Conservation (phyloP, 1,140 invertebrate species). For the Drosophila eugracilis region DNA sequence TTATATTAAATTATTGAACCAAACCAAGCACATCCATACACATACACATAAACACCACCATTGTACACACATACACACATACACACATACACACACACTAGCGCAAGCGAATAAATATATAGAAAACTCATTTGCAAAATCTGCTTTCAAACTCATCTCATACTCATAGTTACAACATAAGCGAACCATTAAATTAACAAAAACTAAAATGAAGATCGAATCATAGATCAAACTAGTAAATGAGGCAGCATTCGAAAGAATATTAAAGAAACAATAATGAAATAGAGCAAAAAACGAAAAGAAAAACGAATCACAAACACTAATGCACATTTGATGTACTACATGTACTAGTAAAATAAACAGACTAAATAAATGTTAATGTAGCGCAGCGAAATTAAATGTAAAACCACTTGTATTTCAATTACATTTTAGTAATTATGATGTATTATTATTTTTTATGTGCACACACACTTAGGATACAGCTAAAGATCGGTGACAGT, state of each 20-base stretch:
- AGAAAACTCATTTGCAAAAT: slow-evolving; percentile 74
- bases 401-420: slow-evolving; percentile 67
- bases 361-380: slow-evolving; percentile 44
- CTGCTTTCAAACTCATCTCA: slow-evolving; percentile 83
- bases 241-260: slow-evolving; percentile 54
- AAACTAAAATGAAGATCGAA: slow-evolving; percentile 24
- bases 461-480: slow-evolving; percentile 31
- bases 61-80: slow-evolving; percentile 51
- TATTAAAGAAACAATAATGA: slow-evolving; percentile 12
- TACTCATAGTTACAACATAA: slow-evolving; percentile 78
- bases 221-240: slow-evolving; percentile 32
- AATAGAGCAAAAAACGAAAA: slow-evolving; percentile 14
- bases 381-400: slow-evolving; percentile 51
- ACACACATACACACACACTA: slow-evolving; percentile 37
- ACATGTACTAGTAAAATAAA: slow-evolving; percentile 69
- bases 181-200: slow-evolving; percentile 50
- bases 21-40: slow-evolving; percentile 63
- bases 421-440: slow-evolving; percentile 81
- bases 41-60: slow-evolving; percentile 42
- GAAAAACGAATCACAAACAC: slow-evolving; percentile 19
- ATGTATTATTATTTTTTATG: slow-evolving; percentile 81
- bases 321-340: slow-evolving; percentile 58
- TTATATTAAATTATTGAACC: slow-evolving; percentile 83
- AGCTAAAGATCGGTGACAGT: slow-evolving; percentile 56
- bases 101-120: slow-evolving; percentile 53